Evolutionary conservation across 2,113 vertebrate genomes (phyloP), one percentile per base, ranked within the genome.

Genomic region (Fregata magnificens): DNA sequence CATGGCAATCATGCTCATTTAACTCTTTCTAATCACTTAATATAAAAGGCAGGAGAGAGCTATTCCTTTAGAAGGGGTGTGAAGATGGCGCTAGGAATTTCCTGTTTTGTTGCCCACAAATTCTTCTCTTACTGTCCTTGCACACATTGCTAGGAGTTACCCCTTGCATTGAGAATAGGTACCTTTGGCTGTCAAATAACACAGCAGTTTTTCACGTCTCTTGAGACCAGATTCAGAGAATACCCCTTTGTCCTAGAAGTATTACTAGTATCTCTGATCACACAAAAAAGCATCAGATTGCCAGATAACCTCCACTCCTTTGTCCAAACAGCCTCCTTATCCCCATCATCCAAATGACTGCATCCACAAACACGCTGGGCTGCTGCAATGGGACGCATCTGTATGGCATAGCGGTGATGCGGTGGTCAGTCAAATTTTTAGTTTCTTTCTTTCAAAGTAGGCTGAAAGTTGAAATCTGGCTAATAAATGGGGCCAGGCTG

Each of bases 11-110:
- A 95, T 20, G 45, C 86, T 97, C 94, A 92, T 97, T 98, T 98
- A 98, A 98, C 98, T 97, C 97, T 97, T 98, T 97, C 80, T 92
- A 89, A 96, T 93, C 94, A 93, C 44, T 56, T 78, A 67, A 67
- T 91, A 70, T 65, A 86, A 92, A 53, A 92, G 86, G 59, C 56
- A 86, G 49, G 84, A 93, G 93, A 93, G 53, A 78, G 63, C 25
- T 86, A 32, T 67, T 92, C 5, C 1, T 93, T 90, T 89, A 70
- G 52, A 69, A 92, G 79, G 40, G 31, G 21, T 14, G 69, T 5
- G 11, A 85, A 96, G 63, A 50, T 71, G 18, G 7, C 2, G 5
- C n/a, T 59, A 91, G 86, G 18, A 90, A 90, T 93, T 92, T 89
- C 26, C 20, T 52, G 1, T 80, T 91, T 93, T 21, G 1, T 62